Evolutionary conservation across 2,888 invertebrate genomes (phyloP), one percentile per base, ranked within the genome.

Genomic region (Athalia rosae): DNA sequence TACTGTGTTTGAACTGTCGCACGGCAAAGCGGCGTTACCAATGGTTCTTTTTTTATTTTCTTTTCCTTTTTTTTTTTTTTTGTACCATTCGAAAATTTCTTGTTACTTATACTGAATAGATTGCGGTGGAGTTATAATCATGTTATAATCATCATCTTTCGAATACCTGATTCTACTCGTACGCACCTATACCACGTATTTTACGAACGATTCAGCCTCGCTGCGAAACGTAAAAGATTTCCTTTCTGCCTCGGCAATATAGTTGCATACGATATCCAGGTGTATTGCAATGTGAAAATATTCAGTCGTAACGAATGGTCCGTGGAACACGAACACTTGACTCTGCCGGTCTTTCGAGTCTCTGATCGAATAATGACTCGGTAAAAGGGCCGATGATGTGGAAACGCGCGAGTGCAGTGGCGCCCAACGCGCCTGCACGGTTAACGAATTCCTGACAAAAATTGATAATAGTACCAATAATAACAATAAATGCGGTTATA

Each of bases 301-400:
- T 7, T n/a, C 50, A 45, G 13, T n/a, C 45, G 45, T 71, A 56
- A 58, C 45, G 28, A 58, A 58, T 58, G 58, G 8, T 9, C 58
- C 58, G 43, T 43, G 15, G 41, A 56, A 71, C 71, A 43, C 45
- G 15, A 71, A 58, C 71, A 71, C 58, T 58, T 71, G 58, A 45
- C 58, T 58, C 58, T 58, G 28, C 28, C 28, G 71, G 45, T n/a
- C 58, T 43, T 45, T n/a, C 45, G 43, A 45, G n/a, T 6, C 13
- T 58, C 9, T 71, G 71, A 58, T 58, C 71, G 71, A 71, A 71
- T 56, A 56, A 71, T 71, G 58, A 71, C 45, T 71, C 45, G 58
- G 71, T 43, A 58, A 7, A 56, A 41, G 58, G 45, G 45, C 58
- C 58, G 58, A 45, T 58, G 71, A 56, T 43, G 71, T 58, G 58